phyloP scores from a whole-genome alignment of 1,140 invertebrate genomes.

The Drosophila albomicans region DNA sequence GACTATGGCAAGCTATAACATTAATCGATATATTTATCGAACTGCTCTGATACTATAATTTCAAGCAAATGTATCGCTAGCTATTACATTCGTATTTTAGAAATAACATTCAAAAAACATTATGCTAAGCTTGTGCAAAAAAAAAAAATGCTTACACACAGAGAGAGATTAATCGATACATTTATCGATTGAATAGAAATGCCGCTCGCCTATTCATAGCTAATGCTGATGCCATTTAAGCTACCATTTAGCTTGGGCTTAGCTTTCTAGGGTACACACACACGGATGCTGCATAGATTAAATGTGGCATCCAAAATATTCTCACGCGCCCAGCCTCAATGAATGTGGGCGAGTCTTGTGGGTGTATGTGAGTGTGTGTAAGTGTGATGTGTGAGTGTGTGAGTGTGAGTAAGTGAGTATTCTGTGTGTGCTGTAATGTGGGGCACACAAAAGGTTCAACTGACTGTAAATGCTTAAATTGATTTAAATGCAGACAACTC shows the following conservation, averaged over 20 bases:
- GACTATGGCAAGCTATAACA: too few relatives aligned
- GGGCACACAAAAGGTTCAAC: slow-evolving; percentile 76
- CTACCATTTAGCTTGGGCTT: slow-evolving; percentile 15
- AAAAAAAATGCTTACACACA: too few relatives aligned
- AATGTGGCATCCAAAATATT: slow-evolving; percentile 11
- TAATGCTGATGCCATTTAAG: slow-evolving; percentile 1
- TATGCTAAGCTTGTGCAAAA: not conserved
- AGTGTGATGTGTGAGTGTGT: slow-evolving; percentile 15
- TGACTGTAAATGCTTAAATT: slow-evolving; percentile 83
- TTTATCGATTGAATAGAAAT: slow-evolving; percentile 11
- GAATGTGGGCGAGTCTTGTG: slow-evolving; percentile 18
- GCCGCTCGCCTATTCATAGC: not conserved
- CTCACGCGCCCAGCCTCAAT: slow-evolving; percentile 28
- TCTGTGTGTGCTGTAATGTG: slow-evolving; percentile 52
- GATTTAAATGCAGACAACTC: slow-evolving; percentile 77
- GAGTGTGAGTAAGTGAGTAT: slow-evolving; percentile 1
- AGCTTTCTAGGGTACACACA: slow-evolving; percentile 15
- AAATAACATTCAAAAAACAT: too few relatives aligned
- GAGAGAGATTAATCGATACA: not conserved
- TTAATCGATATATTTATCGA: too few relatives aligned
- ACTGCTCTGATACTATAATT: too few relatives aligned
- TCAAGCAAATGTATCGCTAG: too few relatives aligned
- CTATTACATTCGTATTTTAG: too few relatives aligned
- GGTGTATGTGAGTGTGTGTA: slow-evolving; percentile 33
- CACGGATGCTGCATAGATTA: slow-evolving; percentile 8